Evolutionary conservation across 2,113 vertebrate genomes (phyloP).

Genomic region (Eleginops maclovinus): DNA sequence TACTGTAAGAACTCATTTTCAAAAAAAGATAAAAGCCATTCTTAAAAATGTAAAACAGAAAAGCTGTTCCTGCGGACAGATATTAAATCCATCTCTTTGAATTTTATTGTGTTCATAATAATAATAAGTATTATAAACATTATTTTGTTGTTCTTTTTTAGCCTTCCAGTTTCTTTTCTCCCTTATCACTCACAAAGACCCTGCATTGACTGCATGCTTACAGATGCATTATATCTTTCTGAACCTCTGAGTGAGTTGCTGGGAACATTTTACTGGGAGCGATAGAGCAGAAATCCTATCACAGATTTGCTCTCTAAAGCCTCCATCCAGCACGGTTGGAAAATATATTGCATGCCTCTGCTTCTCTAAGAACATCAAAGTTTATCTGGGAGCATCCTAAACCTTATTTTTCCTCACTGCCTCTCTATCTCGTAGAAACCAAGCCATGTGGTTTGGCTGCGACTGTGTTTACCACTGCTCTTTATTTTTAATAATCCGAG

Average conservation of each 20-base stretch:
- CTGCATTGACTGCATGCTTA: too few relatives aligned
- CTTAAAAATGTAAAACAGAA: too few relatives aligned
- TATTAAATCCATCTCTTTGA: too few relatives aligned
- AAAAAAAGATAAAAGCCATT: too few relatives aligned
- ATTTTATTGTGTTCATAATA: too few relatives aligned
- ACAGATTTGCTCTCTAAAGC: slow-evolving; percentile 31
- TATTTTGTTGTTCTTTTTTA: too few relatives aligned
- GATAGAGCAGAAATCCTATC: slow-evolving; percentile 35
- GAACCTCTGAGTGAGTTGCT: slow-evolving; percentile 14
- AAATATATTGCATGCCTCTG: slow-evolving; percentile 36
- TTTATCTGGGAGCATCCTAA: slow-evolving; percentile 10
- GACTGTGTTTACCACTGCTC: slow-evolving; percentile 17
- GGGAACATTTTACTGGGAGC: slow-evolving; percentile 29
- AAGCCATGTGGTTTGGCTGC: slow-evolving; percentile 26
- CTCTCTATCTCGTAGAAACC: background rate
- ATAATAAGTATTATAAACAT: too few relatives aligned
- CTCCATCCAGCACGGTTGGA: slow-evolving; percentile 20
- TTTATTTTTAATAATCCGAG: slow-evolving; percentile 38
- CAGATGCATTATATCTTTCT: background rate
- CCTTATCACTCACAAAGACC: too few relatives aligned
- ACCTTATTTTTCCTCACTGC: too few relatives aligned
- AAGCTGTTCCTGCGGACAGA: too few relatives aligned
- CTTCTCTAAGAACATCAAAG: slow-evolving; percentile 21
- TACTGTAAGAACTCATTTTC: too few relatives aligned
- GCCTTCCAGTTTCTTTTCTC: too few relatives aligned